Conservation (phyloP, 1,140 invertebrate species). For the Maconellicoccus hirsutus region DNA sequence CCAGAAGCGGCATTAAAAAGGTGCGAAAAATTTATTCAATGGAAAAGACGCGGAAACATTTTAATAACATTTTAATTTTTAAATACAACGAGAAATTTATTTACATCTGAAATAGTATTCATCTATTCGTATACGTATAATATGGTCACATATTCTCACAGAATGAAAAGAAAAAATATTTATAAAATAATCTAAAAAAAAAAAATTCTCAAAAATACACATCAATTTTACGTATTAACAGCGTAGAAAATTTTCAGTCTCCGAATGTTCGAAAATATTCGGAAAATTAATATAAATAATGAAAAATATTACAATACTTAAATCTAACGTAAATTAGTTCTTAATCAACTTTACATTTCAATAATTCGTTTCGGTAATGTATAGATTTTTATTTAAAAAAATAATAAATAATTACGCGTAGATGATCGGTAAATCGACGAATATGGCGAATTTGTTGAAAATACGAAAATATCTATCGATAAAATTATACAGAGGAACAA, state of each 20-base stretch:
- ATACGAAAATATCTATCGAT: too few relatives aligned
- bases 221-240: too few relatives aligned
- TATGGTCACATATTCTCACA: slow-evolving; percentile 3
- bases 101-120: not conserved
- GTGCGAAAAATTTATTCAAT: too few relatives aligned
- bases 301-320: not conserved
- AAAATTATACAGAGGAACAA: too few relatives aligned
- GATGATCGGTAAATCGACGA: too few relatives aligned
- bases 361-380: too few relatives aligned
- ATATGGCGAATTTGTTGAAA: too few relatives aligned
- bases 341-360: not conserved
- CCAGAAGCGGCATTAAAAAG: too few relatives aligned
- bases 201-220: not conserved
- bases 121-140: not conserved
- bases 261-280: not conserved
- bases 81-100: not conserved
- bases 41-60: too few relatives aligned
- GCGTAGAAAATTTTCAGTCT: not conserved
- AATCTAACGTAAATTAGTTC: not conserved
- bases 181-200: not conserved
- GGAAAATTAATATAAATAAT: not conserved
- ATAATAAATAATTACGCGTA: too few relatives aligned
- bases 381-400: too few relatives aligned
- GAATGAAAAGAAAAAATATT: not conserved
- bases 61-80: not conserved